A percentile compares a stretch with the other conserved stretches of the same genome.
These are phyloP conservation scores for Clitarchus hookeri DNA, from an alignment of 2,888 invertebrate genomes.

Conservation along the genomic window DNA sequence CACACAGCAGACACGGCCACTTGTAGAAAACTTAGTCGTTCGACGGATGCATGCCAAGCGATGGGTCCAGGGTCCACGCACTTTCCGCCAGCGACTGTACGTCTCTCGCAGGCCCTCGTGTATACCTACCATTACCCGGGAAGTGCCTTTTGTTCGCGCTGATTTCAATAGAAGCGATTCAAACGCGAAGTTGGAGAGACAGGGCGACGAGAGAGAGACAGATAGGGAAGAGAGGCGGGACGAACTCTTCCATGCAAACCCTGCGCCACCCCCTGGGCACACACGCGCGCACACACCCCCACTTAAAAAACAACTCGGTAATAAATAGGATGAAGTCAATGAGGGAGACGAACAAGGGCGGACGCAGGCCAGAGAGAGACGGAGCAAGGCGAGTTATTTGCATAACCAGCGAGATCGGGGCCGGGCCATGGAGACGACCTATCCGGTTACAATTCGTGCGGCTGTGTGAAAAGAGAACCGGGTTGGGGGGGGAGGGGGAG, in stretches of 20 bases:
- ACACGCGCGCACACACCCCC: constrained; percentile 2
- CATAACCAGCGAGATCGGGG: constrained; percentile 7
- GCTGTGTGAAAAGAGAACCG: background rate
- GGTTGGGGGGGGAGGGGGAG: background rate
- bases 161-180: constrained; percentile 32
- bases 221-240: background rate
- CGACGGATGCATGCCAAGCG: no score
- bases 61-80: background rate
- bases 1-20: no score
- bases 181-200: constrained; percentile 16
- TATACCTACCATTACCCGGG: constrained; percentile 14
- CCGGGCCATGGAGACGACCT: background rate
- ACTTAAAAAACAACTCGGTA: constrained; percentile 14
- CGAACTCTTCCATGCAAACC: constrained; percentile 33
- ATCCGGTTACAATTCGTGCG: constrained; percentile 14
- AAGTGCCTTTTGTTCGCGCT: constrained; percentile 33
- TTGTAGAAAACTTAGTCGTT: no score
- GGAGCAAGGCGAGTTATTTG: background rate
- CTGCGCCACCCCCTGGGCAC: background rate
- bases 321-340: constrained; percentile 14
- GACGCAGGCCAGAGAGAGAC: background rate
- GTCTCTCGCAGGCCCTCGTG: background rate
- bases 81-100: background rate
- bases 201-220: background rate
- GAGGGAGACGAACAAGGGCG: constrained; percentile 14